These are phyloP conservation scores for Tauraco hartlaubi DNA, from an alignment of 2,797 vertebrate species.

Conservation along the genomic window DNA sequence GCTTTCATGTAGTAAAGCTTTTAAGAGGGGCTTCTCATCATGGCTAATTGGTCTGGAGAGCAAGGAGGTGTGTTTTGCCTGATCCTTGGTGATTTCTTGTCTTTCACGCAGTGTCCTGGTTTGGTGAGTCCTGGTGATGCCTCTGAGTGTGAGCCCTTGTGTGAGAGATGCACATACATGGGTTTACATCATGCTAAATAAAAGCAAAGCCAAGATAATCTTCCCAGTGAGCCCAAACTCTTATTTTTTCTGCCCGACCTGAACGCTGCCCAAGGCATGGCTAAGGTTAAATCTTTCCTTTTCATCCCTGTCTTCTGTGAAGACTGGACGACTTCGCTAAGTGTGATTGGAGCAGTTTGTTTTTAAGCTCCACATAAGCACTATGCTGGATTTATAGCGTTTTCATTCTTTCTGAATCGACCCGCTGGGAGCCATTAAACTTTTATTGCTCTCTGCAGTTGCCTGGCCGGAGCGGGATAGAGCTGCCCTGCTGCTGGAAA, in stretches of 20 bases:
- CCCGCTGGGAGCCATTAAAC: slow-evolving; percentile 84
- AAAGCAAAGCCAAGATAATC: not conserved
- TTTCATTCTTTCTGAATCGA: slow-evolving; percentile 84
- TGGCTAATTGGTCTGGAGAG: not conserved
- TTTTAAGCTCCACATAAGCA: slow-evolving; percentile 86
- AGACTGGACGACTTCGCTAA: slow-evolving; percentile 76
- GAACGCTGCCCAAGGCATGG: slow-evolving; percentile 48
- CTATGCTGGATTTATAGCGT: slow-evolving; percentile 81
- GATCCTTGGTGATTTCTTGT: not conserved
- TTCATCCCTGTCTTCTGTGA: slow-evolving; percentile 64
- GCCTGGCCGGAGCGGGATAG: slow-evolving; percentile 77
- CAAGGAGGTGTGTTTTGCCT: not conserved
- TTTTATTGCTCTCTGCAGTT: slow-evolving; percentile 85
- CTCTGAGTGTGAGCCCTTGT: not conserved
- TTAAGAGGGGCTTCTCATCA: not conserved
- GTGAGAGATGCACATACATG: not conserved
- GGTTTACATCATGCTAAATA: not conserved
- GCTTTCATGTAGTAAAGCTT: not conserved
- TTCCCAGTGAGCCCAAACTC: not conserved
- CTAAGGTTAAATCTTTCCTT: slow-evolving; percentile 70
- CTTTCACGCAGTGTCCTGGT: fast-evolving
- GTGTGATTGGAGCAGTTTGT: slow-evolving; percentile 85
- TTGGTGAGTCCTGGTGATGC: not conserved
- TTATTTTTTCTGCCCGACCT: not conserved
- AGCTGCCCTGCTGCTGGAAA: slow-evolving; percentile 65